phyloP scores from a whole-genome alignment of 2,797 vertebrate species.

The Lutjanus campechanus region DNA sequence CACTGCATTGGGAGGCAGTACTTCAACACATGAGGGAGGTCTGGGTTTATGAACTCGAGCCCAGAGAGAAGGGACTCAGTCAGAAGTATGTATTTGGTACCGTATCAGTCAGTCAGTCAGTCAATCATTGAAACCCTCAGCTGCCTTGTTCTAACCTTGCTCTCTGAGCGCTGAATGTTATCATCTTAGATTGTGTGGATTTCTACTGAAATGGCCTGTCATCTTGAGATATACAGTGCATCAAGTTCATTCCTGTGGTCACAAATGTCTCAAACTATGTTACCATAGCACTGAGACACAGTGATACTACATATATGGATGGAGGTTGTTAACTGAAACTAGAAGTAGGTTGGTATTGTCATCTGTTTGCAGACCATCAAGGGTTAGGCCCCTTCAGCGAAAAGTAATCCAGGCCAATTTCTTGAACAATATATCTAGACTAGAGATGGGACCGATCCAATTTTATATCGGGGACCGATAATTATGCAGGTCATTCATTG shows the following conservation, averaged over 20 bases:
- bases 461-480: no score
- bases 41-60: constrained; percentile 69
- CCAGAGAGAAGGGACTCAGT: constrained; percentile 39
- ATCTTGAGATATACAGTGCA: constrained; percentile 53
- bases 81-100: constrained; percentile 67
- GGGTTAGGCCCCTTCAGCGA: constrained; percentile 68
- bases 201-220: constrained; percentile 79
- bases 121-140: constrained; percentile 77
- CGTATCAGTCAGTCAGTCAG: constrained; percentile 62
- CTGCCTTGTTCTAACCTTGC: constrained; percentile 81
- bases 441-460: no score
- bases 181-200: constrained; percentile 80
- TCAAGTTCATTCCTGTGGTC: constrained; percentile 82
- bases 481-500: no score
- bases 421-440: constrained; percentile 53
- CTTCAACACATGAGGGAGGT: constrained; percentile 77
- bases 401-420: constrained; percentile 73
- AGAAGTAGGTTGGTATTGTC: constrained; percentile 42
- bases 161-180: constrained; percentile 80
- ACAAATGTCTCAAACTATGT: constrained; percentile 49
- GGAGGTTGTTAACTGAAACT: constrained; percentile 56
- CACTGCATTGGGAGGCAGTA: constrained; percentile 73
- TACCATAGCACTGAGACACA: constrained; percentile 20
- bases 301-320: constrained; percentile 36
- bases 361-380: constrained; percentile 48